Conservation (phyloP, 2,113 vertebrate species). For the Kobus ellipsiprymnus region DNA sequence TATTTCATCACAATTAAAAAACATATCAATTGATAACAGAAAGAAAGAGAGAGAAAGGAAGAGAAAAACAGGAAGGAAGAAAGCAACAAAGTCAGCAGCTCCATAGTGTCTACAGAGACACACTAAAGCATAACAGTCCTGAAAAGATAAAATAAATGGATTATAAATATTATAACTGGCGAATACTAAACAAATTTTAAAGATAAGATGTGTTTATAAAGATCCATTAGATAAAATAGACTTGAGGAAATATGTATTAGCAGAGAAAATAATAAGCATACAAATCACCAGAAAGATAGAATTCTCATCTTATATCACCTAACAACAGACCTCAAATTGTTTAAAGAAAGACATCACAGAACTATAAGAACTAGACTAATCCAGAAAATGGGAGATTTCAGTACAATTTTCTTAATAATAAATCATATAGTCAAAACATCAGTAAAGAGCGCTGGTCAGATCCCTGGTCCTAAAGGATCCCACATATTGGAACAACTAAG, state of each 20-base stretch:
- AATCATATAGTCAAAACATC: neutral
- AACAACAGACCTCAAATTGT: slow-evolving; percentile 12
- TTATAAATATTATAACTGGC: neutral
- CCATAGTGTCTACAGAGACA: neutral
- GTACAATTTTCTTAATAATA: neutral
- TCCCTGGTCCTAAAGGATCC: neutral
- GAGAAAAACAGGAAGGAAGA: neutral
- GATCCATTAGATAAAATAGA: neutral
- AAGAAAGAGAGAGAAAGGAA: neutral
- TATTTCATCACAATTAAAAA: neutral
- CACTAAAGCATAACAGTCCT: neutral
- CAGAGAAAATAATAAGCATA: neutral
- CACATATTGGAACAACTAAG: neutral
- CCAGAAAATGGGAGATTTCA: neutral
- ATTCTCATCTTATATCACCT: neutral
- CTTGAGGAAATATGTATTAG: neutral
- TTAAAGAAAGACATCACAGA: neutral
- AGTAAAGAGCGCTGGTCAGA: neutral
- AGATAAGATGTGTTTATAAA: neutral
- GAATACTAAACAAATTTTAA: neutral
- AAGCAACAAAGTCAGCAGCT: neutral
- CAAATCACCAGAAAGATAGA: neutral
- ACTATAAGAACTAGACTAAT: neutral
- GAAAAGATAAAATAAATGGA: neutral
- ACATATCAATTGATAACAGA: neutral